phyloP scores from a whole-genome alignment of 2,797 vertebrate species.

The Ambastaia sidthimunki region DNA sequence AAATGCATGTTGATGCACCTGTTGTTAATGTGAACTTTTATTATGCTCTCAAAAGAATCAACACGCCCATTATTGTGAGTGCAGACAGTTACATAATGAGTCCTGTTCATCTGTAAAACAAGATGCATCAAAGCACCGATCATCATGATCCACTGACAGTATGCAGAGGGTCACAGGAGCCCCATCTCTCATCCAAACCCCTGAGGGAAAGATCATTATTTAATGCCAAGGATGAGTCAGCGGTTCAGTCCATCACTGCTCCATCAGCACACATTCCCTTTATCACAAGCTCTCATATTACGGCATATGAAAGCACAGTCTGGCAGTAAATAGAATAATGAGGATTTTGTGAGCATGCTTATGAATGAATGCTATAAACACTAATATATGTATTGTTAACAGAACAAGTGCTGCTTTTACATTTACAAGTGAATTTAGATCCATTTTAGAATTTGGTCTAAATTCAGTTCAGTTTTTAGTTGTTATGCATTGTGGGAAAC shows the following conservation, averaged over 20 bases:
- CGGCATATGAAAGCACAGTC: conserved; percentile 24
- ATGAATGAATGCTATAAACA: conserved; percentile 2
- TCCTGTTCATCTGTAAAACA: conserved; percentile 21
- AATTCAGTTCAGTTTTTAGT: not conserved
- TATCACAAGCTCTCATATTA: conserved; percentile 25
- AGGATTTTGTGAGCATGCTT: not conserved
- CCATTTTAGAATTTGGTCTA: no score
- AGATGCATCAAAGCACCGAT: conserved; percentile 29
- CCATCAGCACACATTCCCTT: conserved; percentile 33
- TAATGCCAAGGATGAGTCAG: conserved; percentile 45
- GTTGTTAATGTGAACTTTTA: not conserved
- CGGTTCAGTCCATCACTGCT: conserved; percentile 33
- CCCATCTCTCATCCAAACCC: conserved; percentile 32
- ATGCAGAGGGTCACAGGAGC: conserved; percentile 13
- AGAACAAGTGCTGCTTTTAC: not conserved
- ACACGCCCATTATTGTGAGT: conserved; percentile 6
- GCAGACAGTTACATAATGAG: conserved; percentile 25
- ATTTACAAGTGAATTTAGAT: no score
- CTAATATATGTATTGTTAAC: no score
- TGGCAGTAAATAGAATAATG: conserved; percentile 32
- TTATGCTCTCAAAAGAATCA: conserved; percentile 3
- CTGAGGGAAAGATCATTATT: conserved; percentile 28
- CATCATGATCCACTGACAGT: conserved; percentile 8
- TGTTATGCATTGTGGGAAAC: not conserved
- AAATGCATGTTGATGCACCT: not conserved